These are phyloP conservation scores for Isoperla grammatica DNA, from an alignment of 2,888 invertebrate species.

Conservation along the genomic window DNA sequence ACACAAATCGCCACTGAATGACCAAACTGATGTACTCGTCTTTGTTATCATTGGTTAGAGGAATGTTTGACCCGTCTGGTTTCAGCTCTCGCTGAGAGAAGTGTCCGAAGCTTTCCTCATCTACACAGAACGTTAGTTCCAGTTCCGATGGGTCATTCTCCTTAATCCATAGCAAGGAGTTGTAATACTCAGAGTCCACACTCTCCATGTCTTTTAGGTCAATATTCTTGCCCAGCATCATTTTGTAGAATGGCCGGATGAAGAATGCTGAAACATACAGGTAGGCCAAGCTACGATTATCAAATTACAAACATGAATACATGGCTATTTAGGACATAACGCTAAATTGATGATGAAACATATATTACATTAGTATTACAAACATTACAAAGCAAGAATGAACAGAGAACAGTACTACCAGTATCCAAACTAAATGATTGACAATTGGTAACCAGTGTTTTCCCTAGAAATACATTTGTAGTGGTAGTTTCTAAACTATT, in stretches of 20 bases:
- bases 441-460: too few relatives aligned
- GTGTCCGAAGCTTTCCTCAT: conserved; percentile 95
- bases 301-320: too few relatives aligned
- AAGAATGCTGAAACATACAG: conserved; percentile 73
- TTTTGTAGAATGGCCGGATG: conserved; percentile 99
- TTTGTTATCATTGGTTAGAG: conserved; percentile 91
- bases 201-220: conserved; percentile 98
- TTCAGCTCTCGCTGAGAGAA: conserved; percentile 89
- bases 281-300: conserved; percentile 7
- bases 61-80: conserved; percentile 82
- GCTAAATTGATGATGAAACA: background rate
- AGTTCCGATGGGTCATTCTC: conserved; percentile 95
- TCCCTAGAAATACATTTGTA: too few relatives aligned
- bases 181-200: conserved; percentile 97
- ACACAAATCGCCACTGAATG: conserved; percentile 96
- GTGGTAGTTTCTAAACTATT: too few relatives aligned
- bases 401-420: too few relatives aligned
- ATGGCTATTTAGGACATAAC: background rate
- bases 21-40: conserved; percentile 95
- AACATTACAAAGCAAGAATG: too few relatives aligned
- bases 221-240: conserved; percentile 95
- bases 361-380: conserved; percentile 2
- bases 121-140: conserved; percentile 91
- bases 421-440: too few relatives aligned
- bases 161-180: conserved; percentile 83